Percentiles rank a stretch among this genome's conserved stretches.
Evolutionary conservation across 2,797 vertebrate species (phyloP).

Genomic region (Eulemur rubriventer): DNA sequence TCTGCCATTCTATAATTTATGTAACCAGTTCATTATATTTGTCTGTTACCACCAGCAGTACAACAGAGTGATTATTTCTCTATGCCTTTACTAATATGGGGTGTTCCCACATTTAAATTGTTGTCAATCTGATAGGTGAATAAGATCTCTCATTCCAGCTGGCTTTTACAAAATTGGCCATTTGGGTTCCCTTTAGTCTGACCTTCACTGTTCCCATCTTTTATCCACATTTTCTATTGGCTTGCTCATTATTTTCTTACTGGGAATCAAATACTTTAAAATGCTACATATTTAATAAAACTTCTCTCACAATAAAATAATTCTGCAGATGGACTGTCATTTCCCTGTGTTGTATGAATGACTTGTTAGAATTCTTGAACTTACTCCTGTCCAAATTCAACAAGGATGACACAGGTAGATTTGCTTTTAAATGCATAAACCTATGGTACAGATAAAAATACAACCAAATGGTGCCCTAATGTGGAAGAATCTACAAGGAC

Average conservation of each 20-base stretch:
- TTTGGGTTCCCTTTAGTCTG: background rate
- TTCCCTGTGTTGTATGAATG: background rate
- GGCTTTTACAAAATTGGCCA: background rate
- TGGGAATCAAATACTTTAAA: background rate
- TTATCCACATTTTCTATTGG: background rate
- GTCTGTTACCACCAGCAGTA: background rate
- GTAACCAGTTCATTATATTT: background rate
- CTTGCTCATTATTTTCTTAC: slow-evolving; percentile 1
- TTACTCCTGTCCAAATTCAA: background rate
- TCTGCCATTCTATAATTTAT: background rate
- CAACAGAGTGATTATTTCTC: background rate
- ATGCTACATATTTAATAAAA: background rate
- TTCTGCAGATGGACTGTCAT: background rate
- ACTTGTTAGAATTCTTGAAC: background rate
- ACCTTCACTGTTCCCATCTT: background rate
- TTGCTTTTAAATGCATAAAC: background rate
- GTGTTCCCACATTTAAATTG: background rate
- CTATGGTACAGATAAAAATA: background rate
- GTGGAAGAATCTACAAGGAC: background rate
- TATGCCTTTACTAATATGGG: background rate
- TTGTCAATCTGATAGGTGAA: background rate
- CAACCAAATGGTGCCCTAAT: background rate
- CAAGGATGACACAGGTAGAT: background rate
- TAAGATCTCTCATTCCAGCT: background rate
- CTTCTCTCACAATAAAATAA: background rate